phyloP scores from a whole-genome alignment of 2,113 vertebrate species.

The Melanocharis versteri region DNA sequence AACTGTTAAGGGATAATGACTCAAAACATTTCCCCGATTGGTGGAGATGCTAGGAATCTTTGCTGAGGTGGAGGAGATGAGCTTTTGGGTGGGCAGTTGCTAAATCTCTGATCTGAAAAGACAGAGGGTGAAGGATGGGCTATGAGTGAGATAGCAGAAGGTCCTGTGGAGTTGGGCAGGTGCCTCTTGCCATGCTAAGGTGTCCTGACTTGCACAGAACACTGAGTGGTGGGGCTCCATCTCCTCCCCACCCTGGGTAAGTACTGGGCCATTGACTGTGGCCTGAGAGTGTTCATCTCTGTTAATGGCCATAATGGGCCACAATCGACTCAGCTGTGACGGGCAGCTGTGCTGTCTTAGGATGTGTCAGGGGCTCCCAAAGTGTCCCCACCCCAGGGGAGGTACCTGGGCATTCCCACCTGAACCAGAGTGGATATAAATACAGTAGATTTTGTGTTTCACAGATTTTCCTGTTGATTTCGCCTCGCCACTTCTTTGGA shows the following conservation, averaged over 20 bases:
- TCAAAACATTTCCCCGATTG: background rate
- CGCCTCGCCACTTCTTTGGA: rapidly evolving
- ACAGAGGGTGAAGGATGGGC: background rate
- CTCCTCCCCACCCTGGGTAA: background rate
- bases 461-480: background rate
- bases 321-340: rapidly evolving
- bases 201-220: background rate
- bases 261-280: background rate
- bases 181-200: background rate
- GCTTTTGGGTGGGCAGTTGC: background rate
- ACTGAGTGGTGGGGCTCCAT: background rate
- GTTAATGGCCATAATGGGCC: background rate
- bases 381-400: rapidly evolving
- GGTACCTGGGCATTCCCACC: background rate
- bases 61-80: background rate
- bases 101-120: background rate
- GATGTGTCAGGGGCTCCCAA: background rate
- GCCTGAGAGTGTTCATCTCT: background rate
- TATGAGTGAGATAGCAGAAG: background rate
- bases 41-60: background rate
- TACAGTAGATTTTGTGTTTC: background rate
- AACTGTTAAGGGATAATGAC: rapidly evolving
- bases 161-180: too few relatives aligned
- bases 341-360: background rate
- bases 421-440: background rate